A percentile compares a stretch with the other conserved stretches of the same genome.
These are phyloP conservation scores for Catharus minimus DNA, from an alignment of 2,113 vertebrate species.

Conservation along the genomic window DNA sequence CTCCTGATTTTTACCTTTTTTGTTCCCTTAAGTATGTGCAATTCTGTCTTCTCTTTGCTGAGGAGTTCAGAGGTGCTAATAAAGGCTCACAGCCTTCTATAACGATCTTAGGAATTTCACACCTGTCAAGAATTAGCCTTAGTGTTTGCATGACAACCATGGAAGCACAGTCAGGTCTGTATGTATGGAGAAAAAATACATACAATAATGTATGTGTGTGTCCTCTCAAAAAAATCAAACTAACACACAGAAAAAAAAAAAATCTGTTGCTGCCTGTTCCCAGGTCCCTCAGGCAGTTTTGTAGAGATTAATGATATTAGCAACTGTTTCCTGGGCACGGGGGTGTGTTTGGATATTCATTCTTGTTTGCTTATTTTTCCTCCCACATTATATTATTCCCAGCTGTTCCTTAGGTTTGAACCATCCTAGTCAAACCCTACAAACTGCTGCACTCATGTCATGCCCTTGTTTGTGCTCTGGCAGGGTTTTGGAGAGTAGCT, in stretches of 20 bases:
- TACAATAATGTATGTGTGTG: neutral
- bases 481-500: neutral
- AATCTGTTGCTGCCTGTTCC: neutral
- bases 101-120: neutral
- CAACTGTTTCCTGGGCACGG: neutral
- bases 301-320: neutral
- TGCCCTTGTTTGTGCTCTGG: neutral
- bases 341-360: neutral
- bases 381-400: neutral
- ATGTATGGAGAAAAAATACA: neutral
- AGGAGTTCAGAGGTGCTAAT: neutral
- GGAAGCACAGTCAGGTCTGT: neutral
- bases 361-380: neutral
- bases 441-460: neutral
- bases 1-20: neutral
- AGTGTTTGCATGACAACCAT: neutral
- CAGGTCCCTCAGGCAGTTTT: neutral
- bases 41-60: neutral
- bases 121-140: neutral
- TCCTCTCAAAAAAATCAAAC: neutral
- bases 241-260: no score
- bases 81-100: neutral
- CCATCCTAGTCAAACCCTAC: neutral
- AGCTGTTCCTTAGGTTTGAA: neutral
- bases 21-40: no score